Evolutionary conservation across 35 echinoderm and acorn worm species (phyloP), one percentile per base, ranked within the genome.

Genomic region (Acanthaster planci): DNA sequence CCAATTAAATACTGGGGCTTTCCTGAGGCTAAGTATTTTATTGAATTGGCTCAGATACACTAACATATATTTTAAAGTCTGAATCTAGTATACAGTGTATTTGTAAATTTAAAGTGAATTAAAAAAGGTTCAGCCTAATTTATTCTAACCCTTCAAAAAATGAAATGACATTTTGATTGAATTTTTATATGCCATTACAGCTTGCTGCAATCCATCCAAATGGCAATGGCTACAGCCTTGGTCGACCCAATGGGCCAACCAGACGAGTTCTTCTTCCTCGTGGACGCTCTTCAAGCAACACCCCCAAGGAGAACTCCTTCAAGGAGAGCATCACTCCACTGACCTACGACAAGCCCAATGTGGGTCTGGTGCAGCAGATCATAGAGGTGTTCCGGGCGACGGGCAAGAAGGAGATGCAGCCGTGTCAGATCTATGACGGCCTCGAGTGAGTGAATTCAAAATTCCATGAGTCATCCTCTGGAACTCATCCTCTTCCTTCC

Each of bases 341-440:
- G 29, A 72, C 64, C 2, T 72, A 1, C 64, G 54, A 60, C 9
- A 36, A 59, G 18, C 89, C 89, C n/a, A 47, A 44, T 21, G 77
- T 80, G 52, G 84, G 83, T 23, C 80, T 91, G 34, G 89, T 95
- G 52, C 84, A 95, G 32, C 89, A 91, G 75, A 79, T 95, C 38
- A 53, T 91, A 38, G 84, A 91, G 72, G 89, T 81, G 17, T 95
- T 88, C 50, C 86, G 80, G 50, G 7, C 21, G n/a, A 87, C 79
- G 35, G 17, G 36, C 16, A 91, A 91, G 89, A 87, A 59, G 51
- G 93, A 95, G 79, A 95, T 91, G 88, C 85, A 87, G 50, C 88
- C 93, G n/a, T 95, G 79, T 10, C 78, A 95, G 50, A 84, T 95
- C 21, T 95, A 95, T 60, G 80, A 87, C 40, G 89, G 82, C 19